These are phyloP conservation scores for Parelbella ahira DNA, from an alignment of 2,888 invertebrate genomes.

Conservation along the genomic window DNA sequence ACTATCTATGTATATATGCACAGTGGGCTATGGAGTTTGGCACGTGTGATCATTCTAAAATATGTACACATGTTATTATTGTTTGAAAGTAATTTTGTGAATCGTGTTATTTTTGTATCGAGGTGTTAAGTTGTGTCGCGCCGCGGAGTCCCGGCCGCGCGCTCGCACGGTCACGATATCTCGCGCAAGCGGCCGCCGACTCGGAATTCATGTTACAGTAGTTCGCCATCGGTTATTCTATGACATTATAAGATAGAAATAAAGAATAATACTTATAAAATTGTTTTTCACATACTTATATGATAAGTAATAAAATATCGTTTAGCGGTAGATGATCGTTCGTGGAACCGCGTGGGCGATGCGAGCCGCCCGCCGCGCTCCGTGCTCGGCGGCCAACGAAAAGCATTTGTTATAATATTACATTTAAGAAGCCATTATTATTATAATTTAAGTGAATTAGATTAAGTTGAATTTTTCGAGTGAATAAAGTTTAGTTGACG, in stretches of 20 bases:
- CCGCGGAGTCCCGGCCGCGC: conserved; percentile 1
- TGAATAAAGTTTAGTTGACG: conserved; percentile 74
- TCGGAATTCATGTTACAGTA: conserved; percentile 43
- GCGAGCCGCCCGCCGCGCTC: conserved; percentile 55
- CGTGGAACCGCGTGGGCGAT: conserved; percentile 36
- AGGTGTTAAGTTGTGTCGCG: conserved; percentile 40
- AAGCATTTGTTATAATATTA: conserved; percentile 79
- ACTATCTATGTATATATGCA: conserved; percentile 76
- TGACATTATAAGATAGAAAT: conserved; percentile 51
- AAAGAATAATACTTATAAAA: conserved; percentile 58
- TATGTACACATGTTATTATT: conserved; percentile 55
- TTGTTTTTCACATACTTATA: conserved; percentile 75
- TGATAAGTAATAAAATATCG: conserved; percentile 72
- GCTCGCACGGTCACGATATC: conserved; percentile 26
- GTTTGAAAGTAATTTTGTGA: conserved; percentile 56
- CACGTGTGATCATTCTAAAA: conserved; percentile 63
- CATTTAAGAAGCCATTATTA: conserved; percentile 78
- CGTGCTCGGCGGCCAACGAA: conserved; percentile 74
- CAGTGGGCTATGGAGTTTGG: conserved; percentile 63
- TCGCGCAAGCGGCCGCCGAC: conserved; percentile 43
- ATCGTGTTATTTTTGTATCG: conserved; percentile 72
- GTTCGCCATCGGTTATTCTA: conserved; percentile 50
- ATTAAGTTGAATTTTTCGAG: conserved; percentile 79
- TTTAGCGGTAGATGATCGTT: conserved; percentile 67
- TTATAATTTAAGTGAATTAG: conserved; percentile 76